Base-by-base conservation (phyloP, 2,797 vertebrate genomes). In the Tamandua tetradactyla region DNA sequence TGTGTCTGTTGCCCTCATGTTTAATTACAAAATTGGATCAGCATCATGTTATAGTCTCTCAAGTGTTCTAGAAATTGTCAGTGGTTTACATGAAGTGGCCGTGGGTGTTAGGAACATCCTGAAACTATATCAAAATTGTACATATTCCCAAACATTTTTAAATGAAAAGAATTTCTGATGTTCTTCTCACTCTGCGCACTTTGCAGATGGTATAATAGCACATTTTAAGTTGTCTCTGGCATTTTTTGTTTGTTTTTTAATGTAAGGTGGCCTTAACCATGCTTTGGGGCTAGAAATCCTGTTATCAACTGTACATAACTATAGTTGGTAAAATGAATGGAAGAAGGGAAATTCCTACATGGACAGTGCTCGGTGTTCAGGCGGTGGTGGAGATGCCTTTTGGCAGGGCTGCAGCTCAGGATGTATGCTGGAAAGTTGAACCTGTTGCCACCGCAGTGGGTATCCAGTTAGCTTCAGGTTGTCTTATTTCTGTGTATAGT, bases 161-260 rank as follows among this genome's bases (percentile, higher is more conserved):
- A 98, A 98, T 94, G 97, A 97, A 98, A 98, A 98, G 97, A 97
- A n/a, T n/a, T 97, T 98, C 98, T 98, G 94, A 97, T 98, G 98
- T 98, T 98, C 98, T 98, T 98, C 98, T 98, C 98, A 98, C 98
- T 98, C 98, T 98, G 98, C 98, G 98, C 98, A 98, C 98, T 98
- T 98, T 98, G 98, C 98, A 98, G 98, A 98, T 98, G 98, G 98
- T 98, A 98, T 98, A 98, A 98, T 98, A 98, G 98, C n/a, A 98
- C 98, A 98, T 99, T 99, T 98, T 98, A 98, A 98, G 98, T 98
- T 98, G 98, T 98, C 98, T 98, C 98, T 98, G 98, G 98, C 98
- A 97, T 98, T 98, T 97, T 92, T 64, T 91, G 97, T 47, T 59
- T 42, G n/a, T n/a, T 3, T 98, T 98, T 98, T 97, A 98, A 98